phyloP scores from a whole-genome alignment of 2,888 invertebrate species.

The Melitaea athalia region DNA sequence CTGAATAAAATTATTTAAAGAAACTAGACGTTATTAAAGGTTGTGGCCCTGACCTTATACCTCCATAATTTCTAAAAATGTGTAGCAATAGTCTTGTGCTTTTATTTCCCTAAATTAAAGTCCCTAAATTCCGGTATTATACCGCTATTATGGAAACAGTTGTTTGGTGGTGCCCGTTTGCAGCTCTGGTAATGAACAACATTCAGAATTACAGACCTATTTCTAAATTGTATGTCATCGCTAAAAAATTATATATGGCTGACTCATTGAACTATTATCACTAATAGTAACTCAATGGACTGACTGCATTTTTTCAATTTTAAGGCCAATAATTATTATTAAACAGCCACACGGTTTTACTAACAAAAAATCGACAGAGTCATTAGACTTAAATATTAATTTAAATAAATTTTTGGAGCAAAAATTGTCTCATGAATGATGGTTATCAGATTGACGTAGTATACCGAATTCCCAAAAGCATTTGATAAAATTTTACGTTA shows the following conservation, averaged over 20 bases:
- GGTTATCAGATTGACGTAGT: background rate
- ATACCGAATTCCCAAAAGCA: background rate
- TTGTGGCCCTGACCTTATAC: background rate
- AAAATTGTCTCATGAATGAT: background rate
- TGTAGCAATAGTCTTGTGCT: background rate
- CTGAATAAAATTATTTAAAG: background rate
- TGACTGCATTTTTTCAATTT: background rate
- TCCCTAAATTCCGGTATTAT: background rate
- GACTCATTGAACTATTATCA: no score
- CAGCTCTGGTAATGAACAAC: background rate
- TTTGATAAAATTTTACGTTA: constrained; percentile 1
- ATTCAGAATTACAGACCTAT: background rate
- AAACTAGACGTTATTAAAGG: constrained; percentile 1
- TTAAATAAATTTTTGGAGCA: background rate
- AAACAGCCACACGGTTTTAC: background rate
- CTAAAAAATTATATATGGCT: background rate
- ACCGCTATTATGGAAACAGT: background rate
- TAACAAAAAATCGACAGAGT: background rate
- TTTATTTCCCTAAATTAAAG: background rate
- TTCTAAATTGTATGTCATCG: background rate
- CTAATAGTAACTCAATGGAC: no score
- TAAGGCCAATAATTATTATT: background rate
- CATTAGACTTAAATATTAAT: no score
- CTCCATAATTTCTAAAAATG: background rate
- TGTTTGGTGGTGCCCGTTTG: constrained; percentile 4